Conservation (phyloP, 2,113 vertebrate species). For the Anoplopoma fimbria region DNA sequence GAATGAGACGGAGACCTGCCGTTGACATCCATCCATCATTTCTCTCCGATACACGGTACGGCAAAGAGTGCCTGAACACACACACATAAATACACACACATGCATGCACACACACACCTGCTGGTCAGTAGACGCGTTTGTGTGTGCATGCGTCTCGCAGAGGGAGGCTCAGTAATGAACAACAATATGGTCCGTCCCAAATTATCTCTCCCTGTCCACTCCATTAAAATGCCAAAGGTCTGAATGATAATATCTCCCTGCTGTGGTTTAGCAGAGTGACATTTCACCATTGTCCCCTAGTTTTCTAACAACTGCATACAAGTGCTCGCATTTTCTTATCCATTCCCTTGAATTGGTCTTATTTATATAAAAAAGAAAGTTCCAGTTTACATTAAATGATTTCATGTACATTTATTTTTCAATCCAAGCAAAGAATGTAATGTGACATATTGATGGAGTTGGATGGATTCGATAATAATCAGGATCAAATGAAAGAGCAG, state of each 20-base stretch:
- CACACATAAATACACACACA: neutral
- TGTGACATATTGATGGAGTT: neutral
- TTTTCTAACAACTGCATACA: conserved; percentile 24
- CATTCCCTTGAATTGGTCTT: neutral
- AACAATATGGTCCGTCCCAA: conserved; percentile 68
- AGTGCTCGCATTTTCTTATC: neutral
- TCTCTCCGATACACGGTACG: conserved; percentile 25
- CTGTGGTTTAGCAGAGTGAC: conserved; percentile 40
- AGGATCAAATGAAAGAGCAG: neutral
- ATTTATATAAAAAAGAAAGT: neutral
- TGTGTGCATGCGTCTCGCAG: conserved; percentile 24
- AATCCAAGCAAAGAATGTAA: neutral
- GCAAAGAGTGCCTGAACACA: conserved; percentile 12
- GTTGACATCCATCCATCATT: conserved; percentile 77
- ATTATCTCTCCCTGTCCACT: conserved; percentile 63
- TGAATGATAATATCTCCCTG: conserved; percentile 59
- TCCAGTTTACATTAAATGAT: neutral
- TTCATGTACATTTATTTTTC: neutral
- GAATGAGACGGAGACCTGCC: conserved; percentile 53
- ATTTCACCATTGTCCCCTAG: conserved; percentile 40
- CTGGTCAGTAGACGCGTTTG: neutral
- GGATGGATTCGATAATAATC: neutral
- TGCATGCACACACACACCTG: neutral
- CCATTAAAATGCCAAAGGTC: conserved; percentile 78
- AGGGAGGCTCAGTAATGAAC: conserved; percentile 66